These are phyloP conservation scores for Acyrthosiphon pisum DNA, from an alignment of 1,140 invertebrate species.

Conservation along the genomic window DNA sequence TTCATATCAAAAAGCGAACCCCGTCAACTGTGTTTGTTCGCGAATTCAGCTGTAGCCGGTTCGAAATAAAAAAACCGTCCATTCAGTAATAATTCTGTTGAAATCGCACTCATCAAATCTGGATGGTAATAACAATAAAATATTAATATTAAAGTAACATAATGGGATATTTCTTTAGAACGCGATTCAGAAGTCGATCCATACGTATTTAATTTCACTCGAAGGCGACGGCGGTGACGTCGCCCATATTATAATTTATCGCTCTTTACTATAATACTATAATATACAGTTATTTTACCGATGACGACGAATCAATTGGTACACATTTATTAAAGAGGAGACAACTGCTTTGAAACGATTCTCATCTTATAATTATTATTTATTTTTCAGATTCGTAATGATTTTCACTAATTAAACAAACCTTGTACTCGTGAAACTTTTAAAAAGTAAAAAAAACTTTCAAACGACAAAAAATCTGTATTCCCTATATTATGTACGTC, in stretches of 20 bases:
- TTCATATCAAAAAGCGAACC: not conserved
- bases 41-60: not conserved
- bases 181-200: not conserved
- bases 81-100: not conserved
- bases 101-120: not conserved
- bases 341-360: not conserved
- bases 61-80: not conserved
- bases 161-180: not conserved
- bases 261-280: not conserved
- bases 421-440: not conserved
- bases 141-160: not conserved
- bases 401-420: conserved; percentile 21
- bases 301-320: not conserved
- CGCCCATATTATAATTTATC: not conserved
- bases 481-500: not conserved
- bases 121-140: not conserved
- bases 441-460: not conserved
- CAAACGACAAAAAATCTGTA: not conserved
- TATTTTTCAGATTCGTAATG: not conserved
- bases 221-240: not conserved
- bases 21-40: not conserved
- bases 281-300: not conserved
- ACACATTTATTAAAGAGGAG: not conserved
- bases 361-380: not conserved
- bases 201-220: not conserved